Conservation (phyloP, 2,113 vertebrate species). For the Nothobranchius furzeri region DNA sequence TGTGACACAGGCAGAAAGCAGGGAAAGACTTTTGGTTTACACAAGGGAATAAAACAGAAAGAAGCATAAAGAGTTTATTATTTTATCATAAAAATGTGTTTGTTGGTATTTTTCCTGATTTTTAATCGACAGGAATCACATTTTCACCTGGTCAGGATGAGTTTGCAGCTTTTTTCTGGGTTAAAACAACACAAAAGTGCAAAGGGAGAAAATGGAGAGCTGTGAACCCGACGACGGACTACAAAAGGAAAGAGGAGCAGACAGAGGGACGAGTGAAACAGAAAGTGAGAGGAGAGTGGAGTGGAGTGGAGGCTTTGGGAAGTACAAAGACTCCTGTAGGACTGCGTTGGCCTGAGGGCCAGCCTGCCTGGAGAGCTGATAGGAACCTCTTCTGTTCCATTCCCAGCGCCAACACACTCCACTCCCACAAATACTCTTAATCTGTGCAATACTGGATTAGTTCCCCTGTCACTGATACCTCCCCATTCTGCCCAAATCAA, state of each 20-base stretch:
- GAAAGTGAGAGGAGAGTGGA: slow-evolving; percentile 59
- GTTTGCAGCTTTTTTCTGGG: slow-evolving; percentile 6
- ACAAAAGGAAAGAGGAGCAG: slow-evolving; percentile 39
- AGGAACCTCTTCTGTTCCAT: slow-evolving; percentile 77
- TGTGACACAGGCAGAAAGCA: slow-evolving; percentile 32
- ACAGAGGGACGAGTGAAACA: slow-evolving; percentile 47
- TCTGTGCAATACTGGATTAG: slow-evolving; percentile 87
- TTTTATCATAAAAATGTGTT: background rate
- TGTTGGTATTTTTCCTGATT: too few species aligned
- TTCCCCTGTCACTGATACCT: slow-evolving; percentile 82
- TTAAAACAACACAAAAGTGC: slow-evolving; percentile 42
- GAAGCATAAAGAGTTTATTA: background rate
- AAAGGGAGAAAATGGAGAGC: slow-evolving; percentile 41
- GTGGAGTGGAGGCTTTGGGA: slow-evolving; percentile 64
- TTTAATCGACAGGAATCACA: background rate
- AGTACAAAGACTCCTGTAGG: slow-evolving; percentile 82
- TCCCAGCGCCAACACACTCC: slow-evolving; percentile 75
- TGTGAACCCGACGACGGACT: slow-evolving; percentile 47
- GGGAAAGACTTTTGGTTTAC: slow-evolving; percentile 23
- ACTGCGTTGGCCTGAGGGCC: slow-evolving; percentile 78
- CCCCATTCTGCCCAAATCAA: slow-evolving; percentile 75
- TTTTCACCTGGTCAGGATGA: slow-evolving; percentile 17
- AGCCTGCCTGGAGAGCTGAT: slow-evolving; percentile 82
- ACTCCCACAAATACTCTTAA: slow-evolving; percentile 80
- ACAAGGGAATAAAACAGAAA: slow-evolving; percentile 16